Evolutionary conservation across 2,113 vertebrate genomes (phyloP).

Genomic region (Anas platyrhynchos): DNA sequence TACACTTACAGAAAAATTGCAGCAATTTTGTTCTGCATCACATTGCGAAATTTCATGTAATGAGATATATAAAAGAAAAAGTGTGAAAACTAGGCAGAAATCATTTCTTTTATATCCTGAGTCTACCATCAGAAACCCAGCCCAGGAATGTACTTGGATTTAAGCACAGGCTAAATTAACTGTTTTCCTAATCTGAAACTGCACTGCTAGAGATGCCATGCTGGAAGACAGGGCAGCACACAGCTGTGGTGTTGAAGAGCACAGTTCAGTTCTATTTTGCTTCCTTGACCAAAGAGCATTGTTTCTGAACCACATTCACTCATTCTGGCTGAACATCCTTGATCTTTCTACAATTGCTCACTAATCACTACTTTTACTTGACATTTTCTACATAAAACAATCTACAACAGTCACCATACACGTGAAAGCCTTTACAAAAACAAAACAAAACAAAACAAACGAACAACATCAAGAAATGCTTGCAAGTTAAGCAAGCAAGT

Average conservation of each 20-base stretch:
- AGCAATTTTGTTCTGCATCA: neutral
- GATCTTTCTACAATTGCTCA: neutral
- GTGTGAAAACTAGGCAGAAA: neutral
- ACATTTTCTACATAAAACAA: neutral
- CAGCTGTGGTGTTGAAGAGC: neutral
- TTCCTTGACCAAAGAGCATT: neutral
- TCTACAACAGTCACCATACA: neutral
- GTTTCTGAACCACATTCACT: neutral
- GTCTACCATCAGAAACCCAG: neutral
- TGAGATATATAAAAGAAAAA: neutral
- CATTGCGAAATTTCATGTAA: neutral
- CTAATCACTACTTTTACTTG: neutral
- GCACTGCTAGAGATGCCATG: neutral
- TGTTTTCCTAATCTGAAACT: neutral
- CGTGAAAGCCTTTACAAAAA: neutral
- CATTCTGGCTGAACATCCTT: neutral
- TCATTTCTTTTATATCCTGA: neutral
- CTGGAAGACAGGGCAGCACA: neutral
- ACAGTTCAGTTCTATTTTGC: neutral
- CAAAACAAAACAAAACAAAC: neutral
- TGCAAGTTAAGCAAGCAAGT: neutral
- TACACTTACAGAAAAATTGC: neutral
- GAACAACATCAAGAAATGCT: neutral
- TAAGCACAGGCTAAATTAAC: neutral
- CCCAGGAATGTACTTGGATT: neutral